These are phyloP conservation scores for Mamestra configurata DNA, from an alignment of 1,140 invertebrate species.

Conservation along the genomic window DNA sequence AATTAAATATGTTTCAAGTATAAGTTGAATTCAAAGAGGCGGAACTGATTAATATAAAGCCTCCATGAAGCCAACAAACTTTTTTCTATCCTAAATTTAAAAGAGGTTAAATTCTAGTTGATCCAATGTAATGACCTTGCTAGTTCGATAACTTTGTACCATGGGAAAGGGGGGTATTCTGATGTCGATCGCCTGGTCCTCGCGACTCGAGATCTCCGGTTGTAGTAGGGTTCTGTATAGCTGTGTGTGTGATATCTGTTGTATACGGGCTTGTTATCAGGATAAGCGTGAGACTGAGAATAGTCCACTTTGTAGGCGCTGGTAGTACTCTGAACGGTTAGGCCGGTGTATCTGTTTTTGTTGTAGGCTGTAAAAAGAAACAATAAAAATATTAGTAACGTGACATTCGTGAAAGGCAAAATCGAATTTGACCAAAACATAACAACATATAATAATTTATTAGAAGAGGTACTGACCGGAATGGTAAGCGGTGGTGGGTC, in stretches of 20 bases:
- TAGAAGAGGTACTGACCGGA: constrained; percentile 65
- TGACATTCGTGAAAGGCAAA: not conserved
- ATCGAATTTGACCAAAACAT: no score
- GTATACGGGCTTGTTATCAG: constrained; percentile 76
- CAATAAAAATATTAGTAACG: not conserved
- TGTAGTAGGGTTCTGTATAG: constrained; percentile 81
- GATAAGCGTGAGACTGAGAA: constrained; percentile 82
- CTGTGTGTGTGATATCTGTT: constrained; percentile 82
- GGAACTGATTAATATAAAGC: constrained; percentile 64
- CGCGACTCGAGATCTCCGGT: constrained; percentile 86
- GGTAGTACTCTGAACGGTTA: constrained; percentile 80
- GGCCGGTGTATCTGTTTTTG: constrained; percentile 74
- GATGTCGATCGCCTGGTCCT: constrained; percentile 78
- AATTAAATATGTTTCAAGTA: constrained; percentile 70
- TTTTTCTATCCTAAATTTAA: constrained; percentile 63
- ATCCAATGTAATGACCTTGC: constrained; percentile 89
- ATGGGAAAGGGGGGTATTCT: constrained; percentile 90
- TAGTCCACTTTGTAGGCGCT: constrained; percentile 86
- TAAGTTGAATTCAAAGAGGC: constrained; percentile 83
- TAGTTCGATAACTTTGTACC: constrained; percentile 91
- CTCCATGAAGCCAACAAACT: constrained; percentile 84
- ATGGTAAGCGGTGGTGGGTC: constrained; percentile 84
- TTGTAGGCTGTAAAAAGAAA: constrained; percentile 74
- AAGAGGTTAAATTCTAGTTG: constrained; percentile 70
- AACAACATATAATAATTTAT: no score